Base-by-base conservation (phyloP, 2,113 vertebrate genomes). In the Ginglymostoma cirratum region DNA sequence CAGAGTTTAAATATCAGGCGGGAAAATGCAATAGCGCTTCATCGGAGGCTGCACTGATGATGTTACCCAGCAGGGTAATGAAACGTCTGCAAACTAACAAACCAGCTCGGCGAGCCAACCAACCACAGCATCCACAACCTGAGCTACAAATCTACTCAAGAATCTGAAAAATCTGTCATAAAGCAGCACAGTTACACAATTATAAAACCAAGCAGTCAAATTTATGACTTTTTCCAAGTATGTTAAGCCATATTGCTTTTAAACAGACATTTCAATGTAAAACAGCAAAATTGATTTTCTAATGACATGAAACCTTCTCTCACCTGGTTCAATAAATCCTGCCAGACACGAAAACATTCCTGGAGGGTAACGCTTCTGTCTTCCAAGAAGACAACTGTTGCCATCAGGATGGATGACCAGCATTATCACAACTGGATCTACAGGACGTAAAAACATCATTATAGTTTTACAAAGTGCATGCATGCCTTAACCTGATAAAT, bases 371-470 rank as follows among this genome's bases (percentile, higher is more conserved):
- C 97, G 96, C 96, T 98, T 99, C 97, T 99, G 98, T 96, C 99
- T 98, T 70, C 99, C 99, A 97, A 99, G 97, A 97, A 99, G 98
- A 96, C 98, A 99, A 96, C 97, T 98, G 96, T 98, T 98, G 48
- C 98, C 98, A 97, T 99, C 99, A 30, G 99, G 99, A 96, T 99
- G 99, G 97, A 99, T 97, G 72, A 99, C 99, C 97, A 99, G 97
- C 99, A 99, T 99, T 98, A 99, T 99, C 96, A 99, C 99, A 85
- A 99, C 99, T 17, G 99, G 99, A 98, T 99, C 99, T 99, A 45
- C 5, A 52, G 42, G 34, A 30, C 42, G 34, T 72, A 72, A 95
- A 95, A 76, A 52, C 76, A 48, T 69, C 38, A 69, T 72, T 48
- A 52, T 34, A 48, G 8, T 95, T 48, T 95, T 52, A 95, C 30